phyloP scores from a whole-genome alignment of 1,140 invertebrate genomes.

The Drosophila lowei region DNA sequence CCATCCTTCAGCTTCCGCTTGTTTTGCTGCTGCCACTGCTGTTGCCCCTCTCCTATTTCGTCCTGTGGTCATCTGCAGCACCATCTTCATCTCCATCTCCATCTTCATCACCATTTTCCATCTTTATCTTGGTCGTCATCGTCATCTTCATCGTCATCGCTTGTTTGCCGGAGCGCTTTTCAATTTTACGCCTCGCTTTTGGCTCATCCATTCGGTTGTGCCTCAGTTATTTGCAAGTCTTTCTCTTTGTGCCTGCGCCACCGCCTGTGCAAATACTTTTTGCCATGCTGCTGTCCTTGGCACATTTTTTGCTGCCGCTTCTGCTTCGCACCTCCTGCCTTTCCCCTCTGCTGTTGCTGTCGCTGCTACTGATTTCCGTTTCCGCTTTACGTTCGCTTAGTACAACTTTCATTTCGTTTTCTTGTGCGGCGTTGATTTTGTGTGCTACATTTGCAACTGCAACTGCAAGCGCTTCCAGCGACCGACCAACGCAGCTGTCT shows the following conservation, averaged over 20 bases:
- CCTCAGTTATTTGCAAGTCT: constrained; percentile 59
- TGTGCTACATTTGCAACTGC: constrained; percentile 65
- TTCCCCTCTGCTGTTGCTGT: constrained; percentile 11
- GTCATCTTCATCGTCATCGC: constrained; percentile 20
- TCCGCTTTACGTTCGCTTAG: constrained; percentile 79
- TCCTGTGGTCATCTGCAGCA: neutral
- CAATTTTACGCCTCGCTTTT: constrained; percentile 80
- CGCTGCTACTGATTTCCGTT: constrained; percentile 79
- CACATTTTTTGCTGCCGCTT: constrained; percentile 63
- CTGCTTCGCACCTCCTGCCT: too few relatives aligned
- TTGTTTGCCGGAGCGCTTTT: constrained; percentile 77
- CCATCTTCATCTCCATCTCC: constrained; percentile 17
- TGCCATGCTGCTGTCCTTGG: constrained; percentile 69
- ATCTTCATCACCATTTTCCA: constrained; percentile 14
- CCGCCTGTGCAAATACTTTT: constrained; percentile 65
- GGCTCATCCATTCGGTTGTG: constrained; percentile 57
- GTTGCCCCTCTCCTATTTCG: neutral
- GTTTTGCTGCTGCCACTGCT: constrained; percentile 38
- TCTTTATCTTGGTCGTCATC: constrained; percentile 20
- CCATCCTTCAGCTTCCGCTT: constrained; percentile 50
- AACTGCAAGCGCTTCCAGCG: constrained; percentile 17
- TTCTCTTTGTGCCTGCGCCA: constrained; percentile 47
- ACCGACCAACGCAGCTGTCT: neutral
- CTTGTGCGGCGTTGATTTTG: constrained; percentile 74
- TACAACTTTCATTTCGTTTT: constrained; percentile 80